Conservation (phyloP, 1,140 invertebrate species). For the Calliopsis andreniformis region DNA sequence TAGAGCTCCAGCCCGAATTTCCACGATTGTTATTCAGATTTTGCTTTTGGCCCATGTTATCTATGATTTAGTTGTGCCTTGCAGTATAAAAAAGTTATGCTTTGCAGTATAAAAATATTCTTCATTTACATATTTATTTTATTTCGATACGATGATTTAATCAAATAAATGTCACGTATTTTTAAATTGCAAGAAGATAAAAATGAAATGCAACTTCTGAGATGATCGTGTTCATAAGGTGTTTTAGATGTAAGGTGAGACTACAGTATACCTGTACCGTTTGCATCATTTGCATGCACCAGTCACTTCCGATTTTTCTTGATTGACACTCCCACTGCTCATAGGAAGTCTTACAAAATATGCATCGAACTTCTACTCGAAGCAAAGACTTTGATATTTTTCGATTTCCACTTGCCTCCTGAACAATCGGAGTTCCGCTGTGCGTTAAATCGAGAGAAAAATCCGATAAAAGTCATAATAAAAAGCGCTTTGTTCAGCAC, state of each 20-base stretch:
- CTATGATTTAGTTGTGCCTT: too few relatives aligned
- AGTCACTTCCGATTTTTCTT: not conserved
- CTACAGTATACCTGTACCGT: not conserved
- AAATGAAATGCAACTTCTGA: too few relatives aligned
- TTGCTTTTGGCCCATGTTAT: not conserved
- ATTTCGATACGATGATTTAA: too few relatives aligned
- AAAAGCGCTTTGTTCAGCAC: conserved; percentile 37
- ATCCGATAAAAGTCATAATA: conserved; percentile 26
- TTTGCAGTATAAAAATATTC: too few relatives aligned
- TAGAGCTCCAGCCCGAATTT: not conserved
- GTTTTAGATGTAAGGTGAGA: too few relatives aligned
- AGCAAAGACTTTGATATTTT: conserved; percentile 17
- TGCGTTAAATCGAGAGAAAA: conserved; percentile 24
- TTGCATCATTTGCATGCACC: not conserved
- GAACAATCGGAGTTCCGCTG: not conserved
- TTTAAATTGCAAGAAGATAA: too few relatives aligned
- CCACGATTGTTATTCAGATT: not conserved
- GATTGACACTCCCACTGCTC: not conserved
- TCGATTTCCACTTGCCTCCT: not conserved
- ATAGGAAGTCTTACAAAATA: not conserved
- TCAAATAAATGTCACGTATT: too few relatives aligned
- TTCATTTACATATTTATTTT: too few relatives aligned
- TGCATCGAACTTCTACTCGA: not conserved
- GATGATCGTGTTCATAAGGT: too few relatives aligned
- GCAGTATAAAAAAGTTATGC: too few relatives aligned